A percentile compares a stretch with the other conserved stretches of the same genome.
Evolutionary conservation across 2,113 vertebrate genomes (phyloP).

Genomic region (Eleginops maclovinus): DNA sequence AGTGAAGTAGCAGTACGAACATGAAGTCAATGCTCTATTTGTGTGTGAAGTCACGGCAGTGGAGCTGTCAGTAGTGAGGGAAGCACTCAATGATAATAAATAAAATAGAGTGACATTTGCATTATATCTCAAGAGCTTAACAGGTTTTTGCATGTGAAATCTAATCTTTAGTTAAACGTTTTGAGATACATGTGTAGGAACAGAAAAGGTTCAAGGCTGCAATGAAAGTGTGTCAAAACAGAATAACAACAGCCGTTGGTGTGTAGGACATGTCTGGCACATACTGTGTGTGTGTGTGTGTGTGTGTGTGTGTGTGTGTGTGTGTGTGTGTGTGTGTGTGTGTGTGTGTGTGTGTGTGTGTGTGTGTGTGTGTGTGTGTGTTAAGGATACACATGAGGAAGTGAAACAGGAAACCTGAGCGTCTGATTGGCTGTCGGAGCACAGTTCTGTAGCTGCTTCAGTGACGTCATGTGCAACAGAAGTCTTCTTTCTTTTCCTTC

Average conservation of each 20-base stretch:
- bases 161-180: not conserved
- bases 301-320: too few species aligned
- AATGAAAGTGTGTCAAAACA: not conserved
- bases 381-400: not conserved
- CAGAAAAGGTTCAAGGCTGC: not conserved
- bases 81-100: not conserved
- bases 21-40: not conserved
- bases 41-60: not conserved
- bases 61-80: not conserved
- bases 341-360: not conserved
- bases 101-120: slow-evolving; percentile 7
- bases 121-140: not conserved
- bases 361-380: not conserved
- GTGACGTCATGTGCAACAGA: slow-evolving; percentile 6
- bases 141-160: not conserved
- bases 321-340: not conserved
- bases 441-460: not conserved
- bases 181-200: not conserved
- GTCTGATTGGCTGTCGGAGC: slow-evolving; percentile 38
- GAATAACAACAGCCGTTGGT: not conserved
- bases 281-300: not conserved
- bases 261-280: slow-evolving; percentile 33
- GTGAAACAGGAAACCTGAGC: slow-evolving; percentile 38
- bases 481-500: slow-evolving; percentile 20
- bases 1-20: not conserved